A percentile compares a stretch with the other conserved stretches of the same genome.
phyloP scores from a whole-genome alignment of 35 echinoderm and acorn worm genomes.

The Hemicentrotus pulcherrimus region DNA sequence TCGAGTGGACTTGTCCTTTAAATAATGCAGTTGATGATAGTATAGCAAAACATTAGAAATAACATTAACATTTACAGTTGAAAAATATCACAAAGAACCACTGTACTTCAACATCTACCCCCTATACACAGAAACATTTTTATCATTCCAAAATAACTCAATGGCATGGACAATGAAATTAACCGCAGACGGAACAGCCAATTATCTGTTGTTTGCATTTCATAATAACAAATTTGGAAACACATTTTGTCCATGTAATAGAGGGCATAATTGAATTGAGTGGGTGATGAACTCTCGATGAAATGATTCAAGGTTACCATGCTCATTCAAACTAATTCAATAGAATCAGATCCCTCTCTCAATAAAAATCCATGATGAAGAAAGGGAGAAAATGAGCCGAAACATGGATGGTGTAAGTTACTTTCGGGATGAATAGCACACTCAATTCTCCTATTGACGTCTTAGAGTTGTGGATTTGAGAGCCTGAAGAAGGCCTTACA shows the following conservation, averaged over 20 bases:
- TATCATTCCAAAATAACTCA: background rate
- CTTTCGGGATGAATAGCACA: background rate
- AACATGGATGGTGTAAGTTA: background rate
- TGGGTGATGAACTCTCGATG: background rate
- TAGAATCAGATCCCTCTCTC: background rate
- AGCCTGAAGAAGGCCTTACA: background rate
- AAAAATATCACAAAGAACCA: background rate
- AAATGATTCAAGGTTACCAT: background rate
- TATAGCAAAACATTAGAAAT: too few relatives aligned
- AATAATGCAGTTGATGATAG: too few relatives aligned
- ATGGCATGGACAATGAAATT: background rate
- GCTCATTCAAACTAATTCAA: background rate
- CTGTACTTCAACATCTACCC: background rate
- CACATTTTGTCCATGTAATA: background rate
- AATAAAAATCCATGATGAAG: background rate
- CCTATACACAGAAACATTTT: background rate
- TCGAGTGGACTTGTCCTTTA: too few relatives aligned
- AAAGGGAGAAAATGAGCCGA: background rate
- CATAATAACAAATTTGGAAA: background rate
- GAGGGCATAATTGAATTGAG: background rate
- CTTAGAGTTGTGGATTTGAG: background rate
- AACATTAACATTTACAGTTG: background rate
- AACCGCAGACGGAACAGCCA: background rate
- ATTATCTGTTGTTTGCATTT: slow-evolving; percentile 5
- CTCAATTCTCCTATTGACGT: background rate